Evolutionary conservation across 1,140 invertebrate genomes (phyloP), one percentile per base, ranked within the genome.

Genomic region (Brachionus sp.): DNA sequence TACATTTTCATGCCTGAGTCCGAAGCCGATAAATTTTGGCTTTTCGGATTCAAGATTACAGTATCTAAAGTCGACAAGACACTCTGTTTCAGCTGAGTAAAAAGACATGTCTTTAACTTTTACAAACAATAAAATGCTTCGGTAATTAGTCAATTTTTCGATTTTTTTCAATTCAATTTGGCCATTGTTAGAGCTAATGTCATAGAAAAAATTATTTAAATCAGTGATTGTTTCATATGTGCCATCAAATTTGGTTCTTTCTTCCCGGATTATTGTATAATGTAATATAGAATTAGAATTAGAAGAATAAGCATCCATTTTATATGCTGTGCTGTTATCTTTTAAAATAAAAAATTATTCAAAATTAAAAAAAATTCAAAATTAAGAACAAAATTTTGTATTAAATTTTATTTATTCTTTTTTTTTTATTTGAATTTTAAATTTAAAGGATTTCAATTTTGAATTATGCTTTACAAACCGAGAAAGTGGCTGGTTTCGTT

Each of bases 11-110:
- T 75, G 42, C 19, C 70, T 13, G 7, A 75, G 39, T 44, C 70
- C 70, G 13, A 75, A 75, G 42, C 70, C 70, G 39, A 75, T 75
- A 75, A 75, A 75, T 75, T 46, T 75, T 25, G 70, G 37, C 2
- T 13, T 12, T 44, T 44, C 44, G 9, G 39, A 39, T 23, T 75
- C 42, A 12, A 75, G 42, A 46, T 75, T 75, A 75, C 70, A 75
- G 13, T 44, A 75, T 25, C 42, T 75, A 25, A 75, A 75, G 42
- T 75, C 70, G 6, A 75, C 19, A 13, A 75, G 42, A 75, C 70
- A 75, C 25, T 75, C 70, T 16, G 70, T 46, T 25, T 39, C 6
- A 7, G 16, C 44, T 9, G 70, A 75, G 4, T 44, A 46, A 44
- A 16, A 19, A 16, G 37, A 23, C 7, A 46, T 23, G 25, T 75